phyloP scores from a whole-genome alignment of 2,113 vertebrate genomes.

The Cynocephalus volans region DNA sequence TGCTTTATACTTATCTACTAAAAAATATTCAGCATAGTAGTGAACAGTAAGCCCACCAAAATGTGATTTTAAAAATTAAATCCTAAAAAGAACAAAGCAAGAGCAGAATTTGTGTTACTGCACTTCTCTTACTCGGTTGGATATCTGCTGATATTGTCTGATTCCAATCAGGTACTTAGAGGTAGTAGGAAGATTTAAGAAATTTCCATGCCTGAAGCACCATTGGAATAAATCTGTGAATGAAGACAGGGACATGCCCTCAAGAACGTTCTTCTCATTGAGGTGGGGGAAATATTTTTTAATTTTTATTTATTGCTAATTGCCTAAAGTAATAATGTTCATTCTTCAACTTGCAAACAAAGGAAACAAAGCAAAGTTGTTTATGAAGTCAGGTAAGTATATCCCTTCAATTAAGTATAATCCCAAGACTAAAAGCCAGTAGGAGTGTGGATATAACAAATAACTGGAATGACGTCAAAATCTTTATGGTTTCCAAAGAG shows the following conservation, averaged over 20 bases:
- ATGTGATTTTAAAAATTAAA: background rate
- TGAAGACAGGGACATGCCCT: background rate
- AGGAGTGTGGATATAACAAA: background rate
- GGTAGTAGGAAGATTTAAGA: background rate
- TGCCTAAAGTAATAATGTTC: background rate
- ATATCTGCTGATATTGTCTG: background rate
- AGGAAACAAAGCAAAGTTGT: conserved; percentile 63
- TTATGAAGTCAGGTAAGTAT: conserved; percentile 26
- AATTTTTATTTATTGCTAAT: conserved; percentile 38
- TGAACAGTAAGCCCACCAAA: background rate
- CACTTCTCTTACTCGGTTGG: background rate
- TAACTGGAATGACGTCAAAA: background rate
- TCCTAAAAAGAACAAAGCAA: background rate
- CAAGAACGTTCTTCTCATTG: conserved; percentile 20
- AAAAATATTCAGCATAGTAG: background rate
- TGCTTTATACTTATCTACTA: background rate
- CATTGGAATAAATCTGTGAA: conserved; percentile 45
- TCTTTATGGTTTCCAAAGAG: background rate
- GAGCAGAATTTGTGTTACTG: background rate
- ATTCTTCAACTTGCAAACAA: background rate
- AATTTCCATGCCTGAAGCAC: conserved; percentile 41
- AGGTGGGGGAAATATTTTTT: background rate
- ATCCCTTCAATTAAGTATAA: background rate
- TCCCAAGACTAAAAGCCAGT: background rate
- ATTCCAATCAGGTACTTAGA: conserved; percentile 12